Evolutionary conservation across 1,140 invertebrate species (phyloP), one percentile per base, ranked within the genome.

Genomic region (Heliconius nattereri): DNA sequence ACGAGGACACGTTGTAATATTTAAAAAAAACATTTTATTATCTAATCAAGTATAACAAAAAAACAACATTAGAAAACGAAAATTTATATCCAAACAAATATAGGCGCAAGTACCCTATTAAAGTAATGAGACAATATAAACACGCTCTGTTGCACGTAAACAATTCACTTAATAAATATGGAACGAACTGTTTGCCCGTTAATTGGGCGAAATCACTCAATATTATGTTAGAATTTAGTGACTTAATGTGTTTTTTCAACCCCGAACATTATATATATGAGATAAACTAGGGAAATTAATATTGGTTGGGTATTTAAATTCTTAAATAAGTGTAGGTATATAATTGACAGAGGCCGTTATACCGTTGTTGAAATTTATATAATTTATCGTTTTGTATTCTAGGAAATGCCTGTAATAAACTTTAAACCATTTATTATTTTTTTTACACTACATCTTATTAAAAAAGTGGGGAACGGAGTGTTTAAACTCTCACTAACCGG

Each of bases 131-230:
- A 66, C 23, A 26, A 26, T 66, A 66, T 26, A 66, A 26, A 26
- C 23, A 66, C 60, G 60, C 26, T 26, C 60, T 26, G 60, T 11
- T 66, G 23, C 60, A 66, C 26, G 60, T 66, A 66, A 66, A 66
- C 60, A 66, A 66, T 66, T 26, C 23, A 66, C 60, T 66, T 66
- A 29, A 66, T 66, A 66, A 66, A 66, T 66, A 66, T 66, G 23
- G 60, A 66, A 66, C 60, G 60, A 66, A 29, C 60, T 66, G 23
- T 66, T 66, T 26, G 23, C 23, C 23, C 20, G 60, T 66, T 66
- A 66, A 66, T 66, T 66, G 20, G 60, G 23, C 60, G 13, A 9
- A 66, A 26, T 66, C 60, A 66, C 6, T 66, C 23, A 66, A 66
- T 57, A 57, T 66, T 66, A 66, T 23, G 54, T 23, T 57, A 57